Evolutionary conservation across 1,140 invertebrate species (phyloP), one percentile per base, ranked within the genome.

Genomic region (Drosophila arawakana): DNA sequence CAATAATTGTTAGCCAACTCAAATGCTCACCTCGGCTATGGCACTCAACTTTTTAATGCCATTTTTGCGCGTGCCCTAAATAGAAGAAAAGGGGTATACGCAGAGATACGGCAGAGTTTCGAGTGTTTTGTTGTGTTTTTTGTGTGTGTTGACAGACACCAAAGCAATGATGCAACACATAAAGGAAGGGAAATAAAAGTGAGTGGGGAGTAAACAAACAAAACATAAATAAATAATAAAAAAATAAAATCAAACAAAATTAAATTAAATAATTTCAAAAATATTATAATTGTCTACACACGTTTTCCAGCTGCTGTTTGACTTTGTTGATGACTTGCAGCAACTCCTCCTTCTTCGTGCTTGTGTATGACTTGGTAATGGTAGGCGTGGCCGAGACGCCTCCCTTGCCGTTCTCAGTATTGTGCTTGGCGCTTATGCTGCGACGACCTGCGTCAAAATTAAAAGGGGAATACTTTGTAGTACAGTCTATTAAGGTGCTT

Each of bases 321-420:
- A 97, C 97, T 93, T 98, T 97, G 88, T 97, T 95, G 90, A 98
- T 97, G 85, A 97, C 94, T 89, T 96, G 95, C 75, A 96, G 95
- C 50, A 98, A 93, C 91, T 98, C 97, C 92, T 97, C 96, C 47
- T 97, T 94, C 80, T 96, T 96, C 65, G 95, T 95, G 4, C 94
- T 94, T 2, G 95, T 94, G 71, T 93, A 88, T 25, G 93, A 93
- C 73, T 94, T 94, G 6, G 93, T 93, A 50, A 93, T 94, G 10
- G 93, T 93, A 11, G 93, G 93, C 39, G 90, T 68, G 2, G 81
- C 77, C 0, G 83, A 66, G 1, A 84, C 73, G 55, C 74, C 73
- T 9, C 93, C 91, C 54, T 93, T 91, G 3, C 88, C 80, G 37
- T 78, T 81, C 61, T 92, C 91, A 3, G 76, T 92, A 58, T 92